Base-by-base conservation (phyloP, 2,797 vertebrate species). In the Melanotaenia nigrans region DNA sequence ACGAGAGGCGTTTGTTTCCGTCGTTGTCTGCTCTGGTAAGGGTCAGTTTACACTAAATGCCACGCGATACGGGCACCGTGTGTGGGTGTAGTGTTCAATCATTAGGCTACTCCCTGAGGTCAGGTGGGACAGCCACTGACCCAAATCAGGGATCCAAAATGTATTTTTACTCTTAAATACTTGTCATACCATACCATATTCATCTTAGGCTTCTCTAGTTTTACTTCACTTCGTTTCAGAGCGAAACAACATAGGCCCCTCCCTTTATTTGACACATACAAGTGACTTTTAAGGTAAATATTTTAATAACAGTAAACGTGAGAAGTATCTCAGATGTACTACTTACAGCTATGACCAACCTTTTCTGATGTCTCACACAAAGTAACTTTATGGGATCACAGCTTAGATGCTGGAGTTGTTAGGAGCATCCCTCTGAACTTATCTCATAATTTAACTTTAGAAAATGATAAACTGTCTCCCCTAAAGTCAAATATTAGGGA, bases 21-120 rank as follows among this genome's bases (percentile, higher is more conserved):
- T 42, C 16, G 10, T 4, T 12, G 18, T 65, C 22, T 38, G 35
- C 8, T 49, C 10, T n/a, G 1, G 16, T 1, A 1, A 24, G 74
- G n/a, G 20, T 84, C 84, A 61, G 61, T 25, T 83, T 86, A 61
- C 75, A 65, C 58, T 1, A 55, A 70, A 51, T 67, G 63, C 74
- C 18, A 81, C 53, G n/a, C 6, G 61, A 75, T 6, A 71, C 55
- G 10, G 38, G n/a, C 42, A 35, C 20, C 33, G 32, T 32, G 32
- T 28, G 71, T 38, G 57, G 22, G 35, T 2, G 38, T 24, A 36
- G 42, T 7, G 57, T 6, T 36, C 33, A 63, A 1, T 20, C 28
- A 51, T 28, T 18, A 11, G 10, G 10, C 2, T 38, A 7, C 32
- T 42, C 16, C 40, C 61, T 5, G 61, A 49, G 65, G 56, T 51